These are phyloP conservation scores for Cancer borealis DNA, from an alignment of 2,888 invertebrate genomes.

Conservation along the genomic window DNA sequence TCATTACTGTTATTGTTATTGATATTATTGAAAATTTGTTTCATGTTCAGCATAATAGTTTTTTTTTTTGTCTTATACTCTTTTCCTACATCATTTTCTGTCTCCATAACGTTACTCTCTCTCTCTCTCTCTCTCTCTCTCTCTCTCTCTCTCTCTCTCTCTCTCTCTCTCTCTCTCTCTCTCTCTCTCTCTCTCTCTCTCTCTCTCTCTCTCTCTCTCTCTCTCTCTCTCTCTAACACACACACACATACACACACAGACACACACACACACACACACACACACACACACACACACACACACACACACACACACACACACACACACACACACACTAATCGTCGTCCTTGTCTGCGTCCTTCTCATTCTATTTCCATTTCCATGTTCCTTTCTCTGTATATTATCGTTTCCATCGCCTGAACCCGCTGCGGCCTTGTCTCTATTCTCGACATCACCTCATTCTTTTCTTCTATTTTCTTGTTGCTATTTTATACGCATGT, in stretches of 20 bases:
- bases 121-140: background rate
- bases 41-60: no score
- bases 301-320: background rate
- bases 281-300: background rate
- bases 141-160: background rate
- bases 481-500: no score
- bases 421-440: no score
- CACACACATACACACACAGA: background rate
- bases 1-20: background rate
- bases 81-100: background rate
- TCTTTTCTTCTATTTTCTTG: no score
- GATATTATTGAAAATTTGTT: no score
- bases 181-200: constrained; percentile 1
- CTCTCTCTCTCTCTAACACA: background rate
- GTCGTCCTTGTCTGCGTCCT: background rate
- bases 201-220: constrained; percentile 14
- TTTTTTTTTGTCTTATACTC: background rate
- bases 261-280: background rate
- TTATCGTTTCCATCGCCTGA: no score
- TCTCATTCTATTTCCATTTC: no score
- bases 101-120: background rate
- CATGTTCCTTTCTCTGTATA: no score
- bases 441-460: no score
- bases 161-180: constrained; percentile 21
- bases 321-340: background rate